These are phyloP conservation scores for Troilus luridus DNA, from an alignment of 2,888 invertebrate species.

Conservation along the genomic window DNA sequence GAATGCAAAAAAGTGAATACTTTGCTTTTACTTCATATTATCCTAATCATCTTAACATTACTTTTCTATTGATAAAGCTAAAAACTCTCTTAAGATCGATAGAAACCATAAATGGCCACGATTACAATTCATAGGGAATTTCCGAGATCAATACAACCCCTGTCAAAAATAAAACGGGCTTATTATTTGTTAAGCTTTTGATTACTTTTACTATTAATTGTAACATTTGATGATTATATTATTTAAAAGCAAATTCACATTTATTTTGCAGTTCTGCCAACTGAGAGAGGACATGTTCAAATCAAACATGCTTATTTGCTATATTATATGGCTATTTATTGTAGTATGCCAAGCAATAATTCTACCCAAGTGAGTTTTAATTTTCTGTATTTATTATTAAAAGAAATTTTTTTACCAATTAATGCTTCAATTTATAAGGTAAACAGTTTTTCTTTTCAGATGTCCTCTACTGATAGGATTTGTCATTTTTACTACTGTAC, in stretches of 20 bases:
- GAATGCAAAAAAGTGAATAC: no score
- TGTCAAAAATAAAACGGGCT: background rate
- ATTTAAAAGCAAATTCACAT: slow-evolving; percentile 44
- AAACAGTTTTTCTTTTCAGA: slow-evolving; percentile 68
- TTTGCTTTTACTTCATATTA: no score
- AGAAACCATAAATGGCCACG: background rate
- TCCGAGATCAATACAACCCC: background rate
- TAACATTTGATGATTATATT: background rate
- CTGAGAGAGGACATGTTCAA: slow-evolving; percentile 94
- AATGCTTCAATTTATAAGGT: slow-evolving; percentile 9
- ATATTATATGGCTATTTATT: slow-evolving; percentile 91
- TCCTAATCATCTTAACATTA: no score
- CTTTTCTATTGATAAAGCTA: no score
- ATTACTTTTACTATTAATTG: background rate
- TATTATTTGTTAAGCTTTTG: background rate
- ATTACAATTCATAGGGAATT: background rate
- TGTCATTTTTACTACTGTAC: slow-evolving; percentile 78
- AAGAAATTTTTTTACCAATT: background rate
- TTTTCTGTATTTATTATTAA: background rate
- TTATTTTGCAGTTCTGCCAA: slow-evolving; percentile 78
- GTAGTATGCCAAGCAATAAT: slow-evolving; percentile 81
- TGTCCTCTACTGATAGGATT: slow-evolving; percentile 75
- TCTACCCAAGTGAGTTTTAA: slow-evolving; percentile 76
- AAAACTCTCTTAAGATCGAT: background rate
- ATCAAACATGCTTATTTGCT: slow-evolving; percentile 93